Evolutionary conservation across 2,888 invertebrate genomes (phyloP).

Genomic region (Ichneumon xanthorius): DNA sequence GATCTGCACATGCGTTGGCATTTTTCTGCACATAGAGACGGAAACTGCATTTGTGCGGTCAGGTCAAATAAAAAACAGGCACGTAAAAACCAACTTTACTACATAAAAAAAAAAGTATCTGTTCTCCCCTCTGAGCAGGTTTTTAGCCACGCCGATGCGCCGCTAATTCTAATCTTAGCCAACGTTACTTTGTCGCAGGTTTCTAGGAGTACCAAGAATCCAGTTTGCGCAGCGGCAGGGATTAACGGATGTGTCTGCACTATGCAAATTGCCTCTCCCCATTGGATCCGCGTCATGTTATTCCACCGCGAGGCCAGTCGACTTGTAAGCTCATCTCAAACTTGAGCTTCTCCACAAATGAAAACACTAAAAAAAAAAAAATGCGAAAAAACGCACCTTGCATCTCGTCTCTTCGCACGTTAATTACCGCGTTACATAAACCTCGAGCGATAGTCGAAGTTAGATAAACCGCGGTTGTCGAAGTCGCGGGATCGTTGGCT

Average conservation of each 20-base stretch:
- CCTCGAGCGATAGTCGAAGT: slow-evolving; percentile 13
- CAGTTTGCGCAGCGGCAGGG: neutral
- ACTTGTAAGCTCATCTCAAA: too few relatives aligned
- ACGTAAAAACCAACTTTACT: neutral
- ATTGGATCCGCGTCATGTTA: too few relatives aligned
- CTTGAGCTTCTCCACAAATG: too few relatives aligned
- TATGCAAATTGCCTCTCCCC: too few relatives aligned
- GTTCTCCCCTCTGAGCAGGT: too few relatives aligned
- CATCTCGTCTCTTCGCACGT: neutral
- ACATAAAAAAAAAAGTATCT: neutral
- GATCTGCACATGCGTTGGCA: neutral
- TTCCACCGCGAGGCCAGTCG: too few relatives aligned
- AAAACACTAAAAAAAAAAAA: too few relatives aligned
- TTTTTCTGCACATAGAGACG: neutral
- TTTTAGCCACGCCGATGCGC: neutral
- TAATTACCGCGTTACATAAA: slow-evolving; percentile 22
- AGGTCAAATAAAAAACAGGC: neutral
- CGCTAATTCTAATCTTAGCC: neutral
- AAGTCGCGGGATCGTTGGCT: slow-evolving; percentile 49
- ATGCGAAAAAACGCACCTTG: neutral
- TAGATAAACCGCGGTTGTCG: slow-evolving; percentile 61
- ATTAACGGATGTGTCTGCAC: neutral
- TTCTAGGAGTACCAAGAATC: neutral
- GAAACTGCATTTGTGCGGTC: neutral
- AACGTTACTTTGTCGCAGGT: neutral